A percentile compares a stretch with the other conserved stretches of the same genome.
phyloP scores from a whole-genome alignment of 2,888 invertebrate genomes.

The Hirtodrosophila trivittata region DNA sequence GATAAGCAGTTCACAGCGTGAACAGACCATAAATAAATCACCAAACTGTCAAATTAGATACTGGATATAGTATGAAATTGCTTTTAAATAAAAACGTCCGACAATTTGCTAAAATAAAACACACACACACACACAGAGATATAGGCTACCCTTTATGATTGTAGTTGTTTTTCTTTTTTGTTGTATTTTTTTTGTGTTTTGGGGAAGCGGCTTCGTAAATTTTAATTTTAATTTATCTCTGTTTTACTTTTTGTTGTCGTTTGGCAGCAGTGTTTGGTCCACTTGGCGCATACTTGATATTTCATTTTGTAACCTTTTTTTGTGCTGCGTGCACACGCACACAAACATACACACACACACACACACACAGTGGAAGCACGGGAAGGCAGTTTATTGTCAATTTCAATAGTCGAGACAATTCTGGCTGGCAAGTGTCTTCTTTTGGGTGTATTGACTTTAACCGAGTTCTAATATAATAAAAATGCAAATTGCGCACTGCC shows the following conservation, averaged over 20 bases:
- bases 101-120: conserved; percentile 19
- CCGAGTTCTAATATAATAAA: conserved; percentile 78
- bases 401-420: conserved; percentile 57
- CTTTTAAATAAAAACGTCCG: conserved; percentile 41
- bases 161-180: neutral
- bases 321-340: conserved; percentile 12
- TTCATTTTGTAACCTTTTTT: conserved; percentile 46
- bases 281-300: conserved; percentile 61
- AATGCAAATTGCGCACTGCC: conserved; percentile 77
- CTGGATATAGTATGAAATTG: conserved; percentile 42
- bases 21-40: conserved; percentile 34
- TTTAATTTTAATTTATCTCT: conserved; percentile 53
- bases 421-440: conserved; percentile 42
- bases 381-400: conserved; percentile 42
- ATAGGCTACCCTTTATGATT: neutral
- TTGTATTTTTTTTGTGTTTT: neutral
- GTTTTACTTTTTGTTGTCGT: conserved; percentile 11
- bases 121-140: no score
- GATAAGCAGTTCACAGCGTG: neutral
- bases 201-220: conserved; percentile 46
- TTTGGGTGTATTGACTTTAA: conserved; percentile 70
- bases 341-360: conserved; percentile 11
- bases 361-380: conserved; percentile 11
- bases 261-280: conserved; percentile 40
- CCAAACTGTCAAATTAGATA: conserved; percentile 45